Evolutionary conservation across 2,888 invertebrate genomes (phyloP), one percentile per base, ranked within the genome.

Genomic region (Glomeris marginata): DNA sequence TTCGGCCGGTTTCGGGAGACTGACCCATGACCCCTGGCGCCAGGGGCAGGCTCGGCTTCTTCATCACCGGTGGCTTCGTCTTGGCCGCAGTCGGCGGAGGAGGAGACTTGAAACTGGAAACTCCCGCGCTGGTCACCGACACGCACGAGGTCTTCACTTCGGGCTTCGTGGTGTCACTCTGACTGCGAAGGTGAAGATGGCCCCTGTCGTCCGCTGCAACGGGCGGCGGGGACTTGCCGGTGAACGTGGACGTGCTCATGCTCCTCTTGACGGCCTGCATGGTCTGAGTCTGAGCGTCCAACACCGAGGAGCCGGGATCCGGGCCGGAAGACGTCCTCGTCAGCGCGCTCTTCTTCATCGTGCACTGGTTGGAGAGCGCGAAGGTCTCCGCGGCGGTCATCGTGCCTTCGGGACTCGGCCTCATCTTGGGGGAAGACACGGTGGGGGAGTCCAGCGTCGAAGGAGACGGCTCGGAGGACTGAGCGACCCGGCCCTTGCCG

Each of bases 51-150:
- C 71, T 70, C 38, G 79, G 77, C 64, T 77, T 82, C 58, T 77
- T 77, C 68, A 85, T 75, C 59, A 87, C 78, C 59, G 81, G 78
- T 15, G 87, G 87, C 69, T 86, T 87, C 47, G 80, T 77, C 64
- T 84, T 66, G 33, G 64, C 56, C 5, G 47, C 22, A 2, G 51
- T 41, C 3, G 52, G 48, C 11, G 8, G 46, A 40, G 18, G n/a
- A 2, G 63, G 62, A 16, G 64, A 62, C 55, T 65, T 66, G 13
- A 66, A 63, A 34, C 62, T 59, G 13, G 63, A 62, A n/a, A 65
- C 61, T 13, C 58, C 56, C 13, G 55, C n/a, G n/a, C n/a, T n/a
- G n/a, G n/a, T n/a, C n/a, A n/a, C n/a, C n/a, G n/a, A n/a, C n/a
- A n/a, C n/a, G n/a, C n/a, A n/a, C n/a, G 52, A 8, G 50, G 18